Evolutionary conservation across 1,140 invertebrate genomes (phyloP).

Genomic region (Dendrolimus kikuchii): DNA sequence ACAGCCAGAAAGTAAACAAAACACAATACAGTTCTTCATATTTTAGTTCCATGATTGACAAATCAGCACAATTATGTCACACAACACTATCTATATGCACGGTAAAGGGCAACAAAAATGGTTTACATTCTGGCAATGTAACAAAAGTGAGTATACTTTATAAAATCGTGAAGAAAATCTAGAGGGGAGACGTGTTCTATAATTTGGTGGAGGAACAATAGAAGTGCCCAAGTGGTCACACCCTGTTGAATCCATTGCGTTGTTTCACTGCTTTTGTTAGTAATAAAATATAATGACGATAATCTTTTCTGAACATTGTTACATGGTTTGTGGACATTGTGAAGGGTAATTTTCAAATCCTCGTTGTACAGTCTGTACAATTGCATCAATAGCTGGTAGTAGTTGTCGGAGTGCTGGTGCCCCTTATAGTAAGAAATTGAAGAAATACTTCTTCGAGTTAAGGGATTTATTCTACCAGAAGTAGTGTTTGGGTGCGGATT

Average conservation of each 20-base stretch:
- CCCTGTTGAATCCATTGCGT: conserved; percentile 51
- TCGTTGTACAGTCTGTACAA: conserved; percentile 2
- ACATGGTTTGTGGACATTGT: conserved; percentile 37
- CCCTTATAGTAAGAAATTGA: too few relatives aligned
- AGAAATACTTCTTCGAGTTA: too few relatives aligned
- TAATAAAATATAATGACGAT: conserved; percentile 50
- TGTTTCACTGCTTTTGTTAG: conserved; percentile 50
- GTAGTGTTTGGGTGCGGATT: too few relatives aligned
- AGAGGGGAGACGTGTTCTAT: conserved; percentile 51
- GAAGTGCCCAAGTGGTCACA: conserved; percentile 45
- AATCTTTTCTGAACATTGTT: conserved; percentile 45
- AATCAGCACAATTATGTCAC: neutral
- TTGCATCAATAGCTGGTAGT: neutral
- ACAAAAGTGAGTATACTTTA: conserved; percentile 31
- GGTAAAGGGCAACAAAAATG: neutral
- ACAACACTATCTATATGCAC: neutral
- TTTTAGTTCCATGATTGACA: neutral
- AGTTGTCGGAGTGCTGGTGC: neutral
- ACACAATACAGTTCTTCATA: neutral
- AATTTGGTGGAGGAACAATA: conserved; percentile 52
- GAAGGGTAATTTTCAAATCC: conserved; percentile 25
- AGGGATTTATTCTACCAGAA: too few relatives aligned
- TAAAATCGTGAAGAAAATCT: conserved; percentile 26
- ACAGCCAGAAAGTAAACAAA: neutral
- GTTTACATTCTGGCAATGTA: neutral